Conservation (phyloP, 2,113 vertebrate species). For the Notiomystis cincta region DNA sequence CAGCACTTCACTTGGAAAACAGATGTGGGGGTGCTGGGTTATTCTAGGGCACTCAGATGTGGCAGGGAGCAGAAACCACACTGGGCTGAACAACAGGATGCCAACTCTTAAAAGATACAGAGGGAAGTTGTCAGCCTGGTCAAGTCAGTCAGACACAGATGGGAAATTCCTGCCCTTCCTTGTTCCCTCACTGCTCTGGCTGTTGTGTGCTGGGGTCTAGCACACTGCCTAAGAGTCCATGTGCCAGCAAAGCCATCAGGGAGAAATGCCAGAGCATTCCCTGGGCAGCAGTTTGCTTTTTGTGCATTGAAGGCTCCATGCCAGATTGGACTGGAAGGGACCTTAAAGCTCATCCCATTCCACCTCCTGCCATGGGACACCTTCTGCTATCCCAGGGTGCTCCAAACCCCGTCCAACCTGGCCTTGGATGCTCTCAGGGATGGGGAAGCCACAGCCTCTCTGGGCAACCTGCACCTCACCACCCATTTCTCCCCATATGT, state of each 20-base stretch:
- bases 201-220: background rate
- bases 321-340: background rate
- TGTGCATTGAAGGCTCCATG: accelerated
- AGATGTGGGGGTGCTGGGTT: background rate
- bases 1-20: background rate
- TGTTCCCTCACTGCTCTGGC: background rate
- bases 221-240: background rate
- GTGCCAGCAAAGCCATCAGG: background rate
- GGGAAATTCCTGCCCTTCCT: background rate
- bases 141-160: background rate
- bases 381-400: background rate
- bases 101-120: accelerated
- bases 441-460: background rate
- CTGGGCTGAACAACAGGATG: background rate
- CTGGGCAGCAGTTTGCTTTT: background rate
- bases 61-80: background rate
- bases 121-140: background rate
- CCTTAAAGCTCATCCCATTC: background rate
- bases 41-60: background rate
- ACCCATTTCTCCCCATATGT: background rate
- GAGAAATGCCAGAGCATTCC: accelerated
- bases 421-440: background rate
- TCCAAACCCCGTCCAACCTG: background rate
- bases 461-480: background rate
- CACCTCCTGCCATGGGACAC: background rate